Percentiles rank a stretch among this genome's conserved stretches.
phyloP scores from a whole-genome alignment of 2,888 invertebrate species.

The Euzophera pinguis region DNA sequence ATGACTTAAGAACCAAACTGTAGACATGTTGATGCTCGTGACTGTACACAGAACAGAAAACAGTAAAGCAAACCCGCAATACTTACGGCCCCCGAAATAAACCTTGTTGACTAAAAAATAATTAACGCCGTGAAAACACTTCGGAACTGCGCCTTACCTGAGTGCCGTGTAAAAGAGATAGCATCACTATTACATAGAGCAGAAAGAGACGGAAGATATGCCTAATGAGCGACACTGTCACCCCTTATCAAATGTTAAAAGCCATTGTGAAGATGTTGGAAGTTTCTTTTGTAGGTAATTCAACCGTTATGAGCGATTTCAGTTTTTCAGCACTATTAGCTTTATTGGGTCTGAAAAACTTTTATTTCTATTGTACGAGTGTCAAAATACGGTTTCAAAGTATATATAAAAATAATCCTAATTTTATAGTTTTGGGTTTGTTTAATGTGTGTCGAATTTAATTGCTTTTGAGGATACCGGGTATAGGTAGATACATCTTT shows the following conservation, averaged over 20 bases:
- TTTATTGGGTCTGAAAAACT: not conserved
- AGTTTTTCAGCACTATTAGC: not conserved
- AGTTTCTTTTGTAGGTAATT: constrained; percentile 12
- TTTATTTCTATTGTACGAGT: no score
- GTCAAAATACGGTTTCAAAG: no score
- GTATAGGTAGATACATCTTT: no score
- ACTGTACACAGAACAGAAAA: no score
- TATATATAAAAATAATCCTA: no score
- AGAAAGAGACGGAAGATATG: constrained; percentile 24
- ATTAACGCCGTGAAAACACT: constrained; percentile 23
- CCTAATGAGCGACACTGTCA: constrained; percentile 44
- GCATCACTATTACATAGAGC: constrained; percentile 12
- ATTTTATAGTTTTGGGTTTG: no score
- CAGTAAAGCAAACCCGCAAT: not conserved
- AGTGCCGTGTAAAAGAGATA: constrained; percentile 29
- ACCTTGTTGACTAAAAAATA: constrained; percentile 12
- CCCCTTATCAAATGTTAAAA: constrained; percentile 37
- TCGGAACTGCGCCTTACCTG: constrained; percentile 24
- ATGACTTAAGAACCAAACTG: no score
- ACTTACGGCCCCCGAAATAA: not conserved
- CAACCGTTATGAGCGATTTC: constrained; percentile 9
- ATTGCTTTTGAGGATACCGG: no score
- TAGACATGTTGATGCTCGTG: no score
- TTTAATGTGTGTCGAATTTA: no score
- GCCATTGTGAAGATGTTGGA: constrained; percentile 31